A percentile compares a stretch with the other conserved stretches of the same genome.
Evolutionary conservation across 2,113 vertebrate genomes (phyloP).

Genomic region (Psittacus erithacus): DNA sequence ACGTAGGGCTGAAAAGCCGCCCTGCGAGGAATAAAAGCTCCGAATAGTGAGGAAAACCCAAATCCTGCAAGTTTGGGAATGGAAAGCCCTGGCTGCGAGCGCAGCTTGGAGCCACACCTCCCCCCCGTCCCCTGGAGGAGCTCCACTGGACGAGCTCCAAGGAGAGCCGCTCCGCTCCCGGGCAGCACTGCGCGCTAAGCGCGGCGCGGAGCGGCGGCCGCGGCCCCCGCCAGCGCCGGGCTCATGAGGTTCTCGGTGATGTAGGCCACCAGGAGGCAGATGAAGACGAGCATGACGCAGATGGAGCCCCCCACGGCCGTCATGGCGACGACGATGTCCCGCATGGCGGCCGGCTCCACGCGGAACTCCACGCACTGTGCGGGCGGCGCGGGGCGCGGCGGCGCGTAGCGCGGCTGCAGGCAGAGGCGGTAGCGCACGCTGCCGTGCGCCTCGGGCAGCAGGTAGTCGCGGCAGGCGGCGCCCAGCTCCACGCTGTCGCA

Average conservation of each 20-base stretch:
- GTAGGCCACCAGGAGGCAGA: constrained; percentile 95
- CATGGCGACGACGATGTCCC: constrained; percentile 96
- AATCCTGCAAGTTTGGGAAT: accelerated
- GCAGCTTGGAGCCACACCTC: background rate
- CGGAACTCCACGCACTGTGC: constrained; percentile 90
- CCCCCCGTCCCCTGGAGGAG: background rate
- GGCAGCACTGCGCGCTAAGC: background rate
- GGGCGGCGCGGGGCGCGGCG: constrained; percentile 30
- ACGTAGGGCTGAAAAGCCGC: accelerated
- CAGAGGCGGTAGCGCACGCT: constrained; percentile 92
- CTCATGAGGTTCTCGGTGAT: constrained; percentile 94
- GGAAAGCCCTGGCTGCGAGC: background rate
- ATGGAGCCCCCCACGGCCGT: constrained; percentile 96
- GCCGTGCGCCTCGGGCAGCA: constrained; percentile 88
- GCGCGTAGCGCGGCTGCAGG: constrained; percentile 76
- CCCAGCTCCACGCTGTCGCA: constrained; percentile 89
- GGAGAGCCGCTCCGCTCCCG: background rate
- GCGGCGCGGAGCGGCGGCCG: background rate
- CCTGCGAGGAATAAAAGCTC: background rate
- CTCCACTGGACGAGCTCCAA: background rate
- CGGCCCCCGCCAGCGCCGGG: constrained; percentile 54
- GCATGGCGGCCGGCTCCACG: constrained; percentile 87
- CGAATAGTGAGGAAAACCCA: background rate
- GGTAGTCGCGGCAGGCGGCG: constrained; percentile 87
- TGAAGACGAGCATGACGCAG: constrained; percentile 98